Percentiles rank a stretch among this genome's conserved stretches.
phyloP scores from a whole-genome alignment of 2,888 invertebrate species.

The Prenolepis imparis region DNA sequence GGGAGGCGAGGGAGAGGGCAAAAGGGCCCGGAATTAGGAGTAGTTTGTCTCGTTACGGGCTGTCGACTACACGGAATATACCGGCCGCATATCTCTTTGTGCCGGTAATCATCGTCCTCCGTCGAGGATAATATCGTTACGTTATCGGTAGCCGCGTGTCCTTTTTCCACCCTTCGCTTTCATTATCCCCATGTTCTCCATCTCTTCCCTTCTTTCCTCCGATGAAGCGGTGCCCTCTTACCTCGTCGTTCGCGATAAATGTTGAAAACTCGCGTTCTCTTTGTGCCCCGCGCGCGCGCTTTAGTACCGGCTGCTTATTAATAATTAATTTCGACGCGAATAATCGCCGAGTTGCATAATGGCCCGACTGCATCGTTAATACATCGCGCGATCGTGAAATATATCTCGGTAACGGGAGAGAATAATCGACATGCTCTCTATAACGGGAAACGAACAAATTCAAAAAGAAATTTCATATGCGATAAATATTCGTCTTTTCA shows the following conservation, averaged over 20 bases:
- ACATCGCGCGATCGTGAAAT: constrained; percentile 32
- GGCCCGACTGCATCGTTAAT: constrained; percentile 34
- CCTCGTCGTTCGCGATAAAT: constrained; percentile 38
- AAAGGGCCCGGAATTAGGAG: constrained; percentile 66
- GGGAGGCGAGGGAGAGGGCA: background rate
- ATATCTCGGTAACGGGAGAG: background rate
- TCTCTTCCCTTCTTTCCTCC: background rate
- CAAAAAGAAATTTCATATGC: constrained; percentile 3
- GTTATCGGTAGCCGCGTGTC: constrained; percentile 52
- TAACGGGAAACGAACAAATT: background rate
- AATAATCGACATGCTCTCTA: constrained; percentile 20
- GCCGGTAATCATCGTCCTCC: constrained; percentile 63
- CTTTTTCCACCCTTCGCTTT: constrained; percentile 44
- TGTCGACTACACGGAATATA: constrained; percentile 53
- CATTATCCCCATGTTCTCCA: constrained; percentile 17
- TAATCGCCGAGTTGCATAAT: constrained; percentile 51
- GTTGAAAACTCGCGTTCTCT: constrained; percentile 45
- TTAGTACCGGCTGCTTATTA: constrained; percentile 46
- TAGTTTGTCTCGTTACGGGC: constrained; percentile 76
- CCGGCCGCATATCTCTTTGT: constrained; percentile 67
- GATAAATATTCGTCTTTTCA: background rate
- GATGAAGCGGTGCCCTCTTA: constrained; percentile 13
- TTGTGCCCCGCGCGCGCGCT: constrained; percentile 13
- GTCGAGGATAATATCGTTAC: constrained; percentile 65
- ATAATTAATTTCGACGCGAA: constrained; percentile 50